A percentile compares a stretch with the other conserved stretches of the same genome.
These are phyloP conservation scores for Toxotes lorentzi DNA, from an alignment of 2,797 vertebrate genomes.

Conservation along the genomic window DNA sequence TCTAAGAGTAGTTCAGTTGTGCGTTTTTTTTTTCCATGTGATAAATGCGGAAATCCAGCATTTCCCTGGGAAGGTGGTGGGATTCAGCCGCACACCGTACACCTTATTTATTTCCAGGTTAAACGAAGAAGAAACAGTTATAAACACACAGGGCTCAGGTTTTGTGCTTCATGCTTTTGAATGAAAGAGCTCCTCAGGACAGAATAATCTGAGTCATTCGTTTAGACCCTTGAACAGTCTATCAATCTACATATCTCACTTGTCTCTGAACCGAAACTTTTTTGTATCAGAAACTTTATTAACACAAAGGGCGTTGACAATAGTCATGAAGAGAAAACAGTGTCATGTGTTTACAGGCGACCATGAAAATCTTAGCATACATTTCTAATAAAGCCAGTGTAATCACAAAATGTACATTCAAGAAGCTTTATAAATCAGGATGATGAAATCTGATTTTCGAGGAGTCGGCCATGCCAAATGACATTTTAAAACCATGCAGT, in stretches of 20 bases:
- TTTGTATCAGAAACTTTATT: too few species aligned
- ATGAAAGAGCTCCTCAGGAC: neutral
- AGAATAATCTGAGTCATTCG: neutral
- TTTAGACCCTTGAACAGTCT: too few species aligned
- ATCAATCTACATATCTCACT: too few species aligned
- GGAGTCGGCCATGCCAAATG: too few species aligned
- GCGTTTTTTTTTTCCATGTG: neutral
- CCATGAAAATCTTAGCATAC: too few species aligned
- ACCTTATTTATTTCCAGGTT: slow-evolving; percentile 4
- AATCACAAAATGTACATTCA: neutral
- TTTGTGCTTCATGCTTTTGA: neutral
- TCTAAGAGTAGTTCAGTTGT: slow-evolving; percentile 31
- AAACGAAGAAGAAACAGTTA: neutral
- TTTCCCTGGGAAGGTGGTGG: slow-evolving; percentile 17
- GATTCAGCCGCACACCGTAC: slow-evolving; percentile 16
- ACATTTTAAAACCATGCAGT: neutral
- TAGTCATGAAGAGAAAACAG: neutral
- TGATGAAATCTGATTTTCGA: too few species aligned
- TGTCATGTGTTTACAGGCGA: neutral
- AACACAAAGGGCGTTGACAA: too few species aligned
- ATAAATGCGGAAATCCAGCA: neutral
- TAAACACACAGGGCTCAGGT: neutral
- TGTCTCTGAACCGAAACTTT: too few species aligned
- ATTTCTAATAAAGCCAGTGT: too few species aligned
- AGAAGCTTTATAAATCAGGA: too few species aligned